These are phyloP conservation scores for Todiramphus chloris DNA, from an alignment of 2,113 vertebrate genomes.

Conservation along the genomic window DNA sequence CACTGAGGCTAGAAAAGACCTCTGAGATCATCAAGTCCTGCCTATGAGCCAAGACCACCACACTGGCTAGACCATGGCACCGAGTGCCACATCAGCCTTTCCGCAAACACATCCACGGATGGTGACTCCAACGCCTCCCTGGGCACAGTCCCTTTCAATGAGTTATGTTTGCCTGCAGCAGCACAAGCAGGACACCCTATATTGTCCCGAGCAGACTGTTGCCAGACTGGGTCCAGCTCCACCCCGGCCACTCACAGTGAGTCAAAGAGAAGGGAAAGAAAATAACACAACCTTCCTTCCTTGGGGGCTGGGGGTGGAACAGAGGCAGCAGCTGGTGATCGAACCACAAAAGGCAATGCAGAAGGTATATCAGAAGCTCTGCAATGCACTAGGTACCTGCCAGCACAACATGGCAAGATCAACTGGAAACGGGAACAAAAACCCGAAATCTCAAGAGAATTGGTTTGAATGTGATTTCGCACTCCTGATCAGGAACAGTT, in stretches of 20 bases:
- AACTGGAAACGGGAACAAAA: not conserved
- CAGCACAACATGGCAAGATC: accelerated
- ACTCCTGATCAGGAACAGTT: not conserved
- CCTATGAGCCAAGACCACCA: too few species aligned
- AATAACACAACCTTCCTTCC: not conserved
- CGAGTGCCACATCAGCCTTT: too few species aligned
- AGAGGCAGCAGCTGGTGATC: not conserved
- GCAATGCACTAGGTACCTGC: not conserved
- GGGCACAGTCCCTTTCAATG: too few species aligned
- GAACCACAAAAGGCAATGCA: not conserved
- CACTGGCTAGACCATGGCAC: too few species aligned
- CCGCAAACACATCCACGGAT: too few species aligned
- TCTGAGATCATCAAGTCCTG: too few species aligned
- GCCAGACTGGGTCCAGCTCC: not conserved
- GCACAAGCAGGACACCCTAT: not conserved
- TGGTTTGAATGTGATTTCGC: not conserved
- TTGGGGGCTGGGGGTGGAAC: too few species aligned
- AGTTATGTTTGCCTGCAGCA: accelerated
- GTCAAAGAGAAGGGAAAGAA: not conserved
- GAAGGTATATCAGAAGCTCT: accelerated
- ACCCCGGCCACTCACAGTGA: accelerated
- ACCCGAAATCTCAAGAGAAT: not conserved
- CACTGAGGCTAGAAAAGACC: too few species aligned
- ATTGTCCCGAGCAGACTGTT: not conserved
- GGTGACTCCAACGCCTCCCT: too few species aligned